These are phyloP conservation scores for Mnemiopsis leidyi DNA, from an alignment of 37 sponge, comb jelly and placozoan species.

Conservation along the genomic window DNA sequence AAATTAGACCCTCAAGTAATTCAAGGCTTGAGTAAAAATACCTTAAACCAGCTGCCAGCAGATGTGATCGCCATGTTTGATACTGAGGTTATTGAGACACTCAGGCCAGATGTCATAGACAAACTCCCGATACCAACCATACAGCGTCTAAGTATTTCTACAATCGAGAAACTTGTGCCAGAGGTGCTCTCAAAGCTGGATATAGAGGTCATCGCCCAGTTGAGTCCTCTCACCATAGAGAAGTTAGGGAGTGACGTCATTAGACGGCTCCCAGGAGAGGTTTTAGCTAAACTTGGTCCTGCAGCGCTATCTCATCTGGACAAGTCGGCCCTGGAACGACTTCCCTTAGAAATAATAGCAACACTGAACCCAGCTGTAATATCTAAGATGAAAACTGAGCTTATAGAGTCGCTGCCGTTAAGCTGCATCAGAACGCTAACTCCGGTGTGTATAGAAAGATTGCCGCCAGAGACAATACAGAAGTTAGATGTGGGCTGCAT, in stretches of 20 bases:
- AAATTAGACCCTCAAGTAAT: slow-evolving; percentile 21
- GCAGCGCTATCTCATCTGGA: not conserved
- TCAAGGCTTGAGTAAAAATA: slow-evolving; percentile 2
- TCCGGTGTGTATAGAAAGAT: not conserved
- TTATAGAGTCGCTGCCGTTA: not conserved
- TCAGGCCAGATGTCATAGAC: slow-evolving; percentile 21
- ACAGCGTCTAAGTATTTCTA: not conserved
- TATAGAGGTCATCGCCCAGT: not conserved
- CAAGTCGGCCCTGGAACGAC: not conserved
- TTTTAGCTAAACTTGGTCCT: slow-evolving; percentile 27
- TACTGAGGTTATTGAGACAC: not conserved
- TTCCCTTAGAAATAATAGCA: not conserved
- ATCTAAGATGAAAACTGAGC: not conserved
- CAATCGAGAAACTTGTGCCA: not conserved
- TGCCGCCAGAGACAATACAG: not conserved
- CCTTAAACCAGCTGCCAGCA: slow-evolving; percentile 27
- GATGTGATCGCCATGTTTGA: slow-evolving; percentile 55
- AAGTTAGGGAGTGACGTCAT: not conserved
- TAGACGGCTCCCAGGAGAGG: not conserved
- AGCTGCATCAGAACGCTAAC: slow-evolving; percentile 33
- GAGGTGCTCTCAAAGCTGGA: slow-evolving; percentile 5
- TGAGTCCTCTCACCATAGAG: not conserved
- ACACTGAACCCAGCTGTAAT: not conserved
- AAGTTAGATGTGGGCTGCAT: slow-evolving; percentile 4
- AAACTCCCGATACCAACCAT: slow-evolving; percentile 49